phyloP scores from a whole-genome alignment of 2,113 vertebrate species.

The Tauraco erythrolophus region DNA sequence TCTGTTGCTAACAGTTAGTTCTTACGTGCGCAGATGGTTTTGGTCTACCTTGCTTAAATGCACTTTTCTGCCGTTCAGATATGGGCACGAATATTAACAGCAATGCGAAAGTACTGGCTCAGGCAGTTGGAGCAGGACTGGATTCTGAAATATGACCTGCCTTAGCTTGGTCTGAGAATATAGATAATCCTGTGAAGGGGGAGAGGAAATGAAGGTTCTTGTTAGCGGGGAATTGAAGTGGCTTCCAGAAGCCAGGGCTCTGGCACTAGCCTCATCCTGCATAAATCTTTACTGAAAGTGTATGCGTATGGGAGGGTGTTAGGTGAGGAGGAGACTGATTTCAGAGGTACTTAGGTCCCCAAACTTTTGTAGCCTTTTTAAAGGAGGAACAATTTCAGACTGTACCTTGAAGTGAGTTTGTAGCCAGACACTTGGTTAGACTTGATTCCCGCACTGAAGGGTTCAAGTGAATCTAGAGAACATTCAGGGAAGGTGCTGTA shows the following conservation, averaged over 20 bases:
- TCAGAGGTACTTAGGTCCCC: background rate
- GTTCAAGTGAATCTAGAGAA: background rate
- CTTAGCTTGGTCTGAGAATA: background rate
- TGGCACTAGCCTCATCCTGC: background rate
- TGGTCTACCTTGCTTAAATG: background rate
- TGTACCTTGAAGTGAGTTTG: background rate
- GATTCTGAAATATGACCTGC: background rate
- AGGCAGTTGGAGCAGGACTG: background rate
- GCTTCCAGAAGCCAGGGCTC: background rate
- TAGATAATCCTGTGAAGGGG: background rate
- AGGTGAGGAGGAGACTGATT: background rate
- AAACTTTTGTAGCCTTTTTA: background rate
- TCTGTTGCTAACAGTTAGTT: background rate
- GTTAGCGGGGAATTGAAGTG: background rate
- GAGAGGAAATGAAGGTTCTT: background rate
- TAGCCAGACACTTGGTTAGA: background rate
- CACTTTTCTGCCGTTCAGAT: background rate
- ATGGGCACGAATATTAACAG: background rate
- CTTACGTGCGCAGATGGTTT: background rate
- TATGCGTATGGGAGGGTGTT: background rate
- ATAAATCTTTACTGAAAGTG: background rate
- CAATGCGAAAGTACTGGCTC: background rate
- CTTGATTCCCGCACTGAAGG: background rate
- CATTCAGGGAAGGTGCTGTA: background rate
- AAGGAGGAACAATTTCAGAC: background rate